Evolutionary conservation across 2,113 vertebrate species (phyloP), one percentile per base, ranked within the genome.

Genomic region (Peromyscus polionotus): DNA sequence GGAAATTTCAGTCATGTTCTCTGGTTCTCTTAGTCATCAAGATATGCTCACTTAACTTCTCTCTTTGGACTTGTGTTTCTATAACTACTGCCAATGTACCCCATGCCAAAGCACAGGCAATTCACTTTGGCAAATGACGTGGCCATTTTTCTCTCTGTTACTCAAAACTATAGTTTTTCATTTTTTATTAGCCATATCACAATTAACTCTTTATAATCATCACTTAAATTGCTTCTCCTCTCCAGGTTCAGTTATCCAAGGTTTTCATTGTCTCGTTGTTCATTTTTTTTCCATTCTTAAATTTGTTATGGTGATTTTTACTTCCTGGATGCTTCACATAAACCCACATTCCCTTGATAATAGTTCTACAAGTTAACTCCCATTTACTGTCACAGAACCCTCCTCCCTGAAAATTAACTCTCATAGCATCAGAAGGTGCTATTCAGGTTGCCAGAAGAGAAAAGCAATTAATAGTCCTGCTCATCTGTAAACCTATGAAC

Each of bases 11-110:
- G 31, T 77, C 24, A 85, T 85, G 84, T 31, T 67, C 22, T 90
- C 68, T 57, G 26, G 16, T 31, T 77, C 12, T 61, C 73, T 68
- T 57, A 68, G 39, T 57, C 39, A 92, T 3, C 16, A 68, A 76
- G 31, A n/a, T 88, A 22, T 84, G 1, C 16, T 87, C 65, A n/a
- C n/a, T 95, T 22, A 54, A 81, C 88, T 76, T 79, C 22, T 59
- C 90, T 57, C 65, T 90, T 81, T 70, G 7, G 5, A 94, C 22
- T 90, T 93, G 28, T 51, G 24, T 91, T 67, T 88, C 54, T 93
- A 68, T 36, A 89, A 77, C 51, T 72, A 17, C 31, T 0, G 42
- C 20, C 3, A 48, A 24, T 75, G 76, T 16, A 48, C 33, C 59
- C 63, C 31, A 92, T 86, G 22, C 9, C 79, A 70, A 94, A 93